Evolutionary conservation across 2,797 vertebrate species (phyloP), one percentile per base, ranked within the genome.

Genomic region (Stomatorhinus walkeri): DNA sequence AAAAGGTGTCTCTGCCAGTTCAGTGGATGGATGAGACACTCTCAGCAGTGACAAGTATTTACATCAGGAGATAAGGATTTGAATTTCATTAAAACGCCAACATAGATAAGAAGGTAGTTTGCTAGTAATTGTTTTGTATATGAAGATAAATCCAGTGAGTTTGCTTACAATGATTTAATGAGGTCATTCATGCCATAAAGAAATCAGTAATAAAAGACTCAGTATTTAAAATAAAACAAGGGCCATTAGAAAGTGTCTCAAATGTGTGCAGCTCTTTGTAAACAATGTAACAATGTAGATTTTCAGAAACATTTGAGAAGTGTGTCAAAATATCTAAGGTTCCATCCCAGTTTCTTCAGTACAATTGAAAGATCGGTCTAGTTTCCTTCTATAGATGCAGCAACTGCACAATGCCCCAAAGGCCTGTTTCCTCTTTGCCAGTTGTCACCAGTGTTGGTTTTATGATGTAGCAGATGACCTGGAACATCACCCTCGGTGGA

Each of bases 121-220:
- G 76, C 43, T 19, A 81, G 36, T 81, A 43, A 81, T 81, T 81
- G 76, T 81, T 81, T 81, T 81, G 76, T 46, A 43, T n/a, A 43
- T 81, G 36, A 81, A 81, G 64, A 72, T 72, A 72, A 72, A 72
- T 32, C 76, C 40, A 81, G 16, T 81, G 16, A 81, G 76, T 46
- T 81, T 81, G 43, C 43, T 40, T 81, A 81, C 76, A 81, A 81
- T 81, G 40, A 81, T 81, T 81, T 81, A 81, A 81, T 72, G 64
- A 81, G 76, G 76, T 46, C 76, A 81, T 22, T 81, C 36, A 43
- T 81, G 43, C 9, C 76, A 81, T 81, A 40, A 19, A 19, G 76
- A 46, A 48, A 43, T 43, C 19, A 46, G 36, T 40, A 43, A 46
- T 81, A 43, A 81, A 81, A 43, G 36, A 40, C 7, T 81, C 72